Base-by-base conservation (phyloP, 2,113 vertebrate genomes). In the Pelusios castaneus region DNA sequence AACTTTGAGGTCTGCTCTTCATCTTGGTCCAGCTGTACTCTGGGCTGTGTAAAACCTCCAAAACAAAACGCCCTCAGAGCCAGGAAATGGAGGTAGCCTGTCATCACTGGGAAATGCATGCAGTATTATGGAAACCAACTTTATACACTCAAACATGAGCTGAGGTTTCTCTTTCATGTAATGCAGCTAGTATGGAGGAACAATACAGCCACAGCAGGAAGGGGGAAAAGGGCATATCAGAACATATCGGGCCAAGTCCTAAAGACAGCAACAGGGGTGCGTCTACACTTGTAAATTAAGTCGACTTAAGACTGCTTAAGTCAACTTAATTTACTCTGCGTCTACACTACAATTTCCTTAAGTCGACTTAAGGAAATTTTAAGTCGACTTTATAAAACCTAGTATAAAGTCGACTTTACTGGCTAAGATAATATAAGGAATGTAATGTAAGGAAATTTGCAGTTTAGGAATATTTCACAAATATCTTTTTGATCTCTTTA, bases 121-220 rank as follows among this genome's bases (percentile, higher is more conserved):
- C 73, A 79, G 83, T 0, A 0, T 85, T 89, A 70, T 93, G 88
- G 91, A 91, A 94, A 89, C 63, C 1, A 10, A 93, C 89, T 3
- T 4, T 55, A 89, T 0, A 1, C 90, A 84, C 5, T 0, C 88
- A 84, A 91, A 13, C 54, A 8, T 8, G 92, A 90, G 91, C 92
- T 94, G 95, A 95, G 92, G 93, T 95, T 97, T 95, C 84, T 84
- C 63, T 90, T 85, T 82, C 95, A 6, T 58, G 80, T 85, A 34
- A 4, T 80, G 91, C 6, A 84, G 91, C 0, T 5, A 93, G 84
- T 52, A 0, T 81, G 94, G 87, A 92, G 79, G 79, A 84, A 93
- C 43, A 88, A 80, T 76, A 34, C 45, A 89, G 94, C 83, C 96
- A 34, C 86, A 93, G 90, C 49, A n/a, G 85, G 34, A 43, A 0